These are phyloP conservation scores for Arrhamphus sclerolepis DNA, from an alignment of 2,797 vertebrate species.

Conservation along the genomic window DNA sequence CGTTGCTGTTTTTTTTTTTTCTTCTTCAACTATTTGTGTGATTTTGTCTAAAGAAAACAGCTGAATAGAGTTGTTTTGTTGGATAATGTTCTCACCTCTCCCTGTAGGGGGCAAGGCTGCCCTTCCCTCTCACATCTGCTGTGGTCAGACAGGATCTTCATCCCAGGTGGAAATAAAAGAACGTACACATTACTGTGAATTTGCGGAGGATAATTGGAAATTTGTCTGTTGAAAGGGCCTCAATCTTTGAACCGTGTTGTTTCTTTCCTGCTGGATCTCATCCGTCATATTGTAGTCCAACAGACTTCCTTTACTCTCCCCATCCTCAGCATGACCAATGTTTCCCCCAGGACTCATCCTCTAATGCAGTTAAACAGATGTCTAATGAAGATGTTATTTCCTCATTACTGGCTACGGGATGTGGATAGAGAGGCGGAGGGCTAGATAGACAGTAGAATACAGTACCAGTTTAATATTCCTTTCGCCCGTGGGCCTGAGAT, in stretches of 20 bases:
- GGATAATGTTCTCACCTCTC: constrained; percentile 48
- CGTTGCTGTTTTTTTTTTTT: constrained; percentile 15
- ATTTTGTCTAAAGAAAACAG: constrained; percentile 32
- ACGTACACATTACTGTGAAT: constrained; percentile 16
- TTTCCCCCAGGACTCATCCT: constrained; percentile 80
- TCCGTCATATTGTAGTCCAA: constrained; percentile 71
- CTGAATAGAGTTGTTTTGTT: constrained; percentile 45
- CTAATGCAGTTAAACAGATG: constrained; percentile 86
- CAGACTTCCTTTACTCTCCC: constrained; percentile 61
- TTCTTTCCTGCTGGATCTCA: constrained; percentile 57
- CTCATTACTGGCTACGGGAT: constrained; percentile 84
- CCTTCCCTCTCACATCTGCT: constrained; percentile 68
- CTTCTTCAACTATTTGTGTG: background rate
- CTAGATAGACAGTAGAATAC: constrained; percentile 78
- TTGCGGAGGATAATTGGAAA: constrained; percentile 44
- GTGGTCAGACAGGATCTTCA: constrained; percentile 59
- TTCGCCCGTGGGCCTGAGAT: constrained; percentile 83
- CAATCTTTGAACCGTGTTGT: constrained; percentile 60
- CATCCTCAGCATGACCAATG: constrained; percentile 82
- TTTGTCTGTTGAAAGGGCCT: constrained; percentile 46
- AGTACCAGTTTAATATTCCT: constrained; percentile 83
- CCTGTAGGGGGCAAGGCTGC: constrained; percentile 47
- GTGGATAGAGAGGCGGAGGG: constrained; percentile 69
- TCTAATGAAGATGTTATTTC: constrained; percentile 88
- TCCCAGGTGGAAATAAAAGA: constrained; percentile 32